These are phyloP conservation scores for Cheirogaleus medius DNA, from an alignment of 2,113 vertebrate genomes.

Conservation along the genomic window DNA sequence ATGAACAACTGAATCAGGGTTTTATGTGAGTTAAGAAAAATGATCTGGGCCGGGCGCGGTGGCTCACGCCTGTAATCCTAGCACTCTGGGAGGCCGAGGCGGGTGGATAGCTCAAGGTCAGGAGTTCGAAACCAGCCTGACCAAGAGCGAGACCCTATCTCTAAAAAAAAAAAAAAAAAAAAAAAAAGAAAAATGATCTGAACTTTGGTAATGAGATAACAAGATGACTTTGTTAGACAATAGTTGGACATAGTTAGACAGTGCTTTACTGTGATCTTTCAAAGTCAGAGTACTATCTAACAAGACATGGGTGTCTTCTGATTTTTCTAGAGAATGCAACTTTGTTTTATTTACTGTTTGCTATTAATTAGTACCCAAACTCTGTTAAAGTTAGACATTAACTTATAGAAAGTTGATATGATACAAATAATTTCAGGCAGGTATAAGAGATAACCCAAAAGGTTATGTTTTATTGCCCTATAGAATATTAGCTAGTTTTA, in stretches of 20 bases:
- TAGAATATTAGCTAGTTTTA: neutral
- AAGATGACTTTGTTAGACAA: neutral
- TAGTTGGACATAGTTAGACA: too few species aligned
- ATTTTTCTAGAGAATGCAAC: neutral
- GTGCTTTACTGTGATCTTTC: neutral
- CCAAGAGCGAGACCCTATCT: too few species aligned
- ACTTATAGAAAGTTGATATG: neutral
- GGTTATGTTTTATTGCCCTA: neutral
- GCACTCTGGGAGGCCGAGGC: too few species aligned
- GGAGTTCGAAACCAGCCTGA: too few species aligned
- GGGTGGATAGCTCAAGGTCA: too few species aligned
- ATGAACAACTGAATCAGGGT: neutral
- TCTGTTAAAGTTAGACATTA: slow-evolving; percentile 26
- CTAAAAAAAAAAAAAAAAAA: slow-evolving; percentile 31
- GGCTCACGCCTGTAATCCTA: too few species aligned
- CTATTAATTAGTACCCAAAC: neutral
- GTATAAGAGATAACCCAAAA: neutral
- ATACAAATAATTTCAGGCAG: neutral
- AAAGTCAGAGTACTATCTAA: neutral
- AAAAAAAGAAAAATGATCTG: slow-evolving; percentile 6
- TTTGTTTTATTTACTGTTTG: neutral
- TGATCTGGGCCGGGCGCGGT: too few species aligned
- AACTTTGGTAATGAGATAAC: neutral
- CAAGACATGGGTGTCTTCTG: neutral
- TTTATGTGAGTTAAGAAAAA: neutral